These are phyloP conservation scores for Holcopasites calliopsidis DNA, from an alignment of 1,140 invertebrate species.

Conservation along the genomic window DNA sequence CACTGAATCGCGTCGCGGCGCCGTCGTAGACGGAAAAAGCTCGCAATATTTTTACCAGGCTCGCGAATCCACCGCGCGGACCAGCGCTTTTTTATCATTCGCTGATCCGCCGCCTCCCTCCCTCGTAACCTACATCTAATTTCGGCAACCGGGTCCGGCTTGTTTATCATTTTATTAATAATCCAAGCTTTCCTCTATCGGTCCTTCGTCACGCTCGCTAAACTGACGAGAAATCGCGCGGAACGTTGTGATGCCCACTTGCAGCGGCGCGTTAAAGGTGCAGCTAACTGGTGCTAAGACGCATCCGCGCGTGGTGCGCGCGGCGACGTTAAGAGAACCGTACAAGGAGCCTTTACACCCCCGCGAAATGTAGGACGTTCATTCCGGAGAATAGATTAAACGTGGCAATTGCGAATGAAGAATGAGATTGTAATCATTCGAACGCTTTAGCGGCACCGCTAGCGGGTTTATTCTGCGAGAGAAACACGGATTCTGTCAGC, in stretches of 20 bases:
- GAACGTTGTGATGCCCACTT: slow-evolving; percentile 9
- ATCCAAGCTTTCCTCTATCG: slow-evolving; percentile 16
- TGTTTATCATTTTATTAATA: slow-evolving; percentile 49
- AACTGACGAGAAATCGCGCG: slow-evolving; percentile 26
- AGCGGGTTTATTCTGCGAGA: too few relatives aligned
- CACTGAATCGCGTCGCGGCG: background rate
- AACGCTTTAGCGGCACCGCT: too few relatives aligned
- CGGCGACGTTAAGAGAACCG: slow-evolving; percentile 9
- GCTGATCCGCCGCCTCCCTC: background rate
- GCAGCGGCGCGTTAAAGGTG: background rate
- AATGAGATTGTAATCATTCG: too few relatives aligned
- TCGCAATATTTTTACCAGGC: background rate
- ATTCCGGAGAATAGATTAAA: too few relatives aligned
- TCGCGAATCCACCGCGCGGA: background rate
- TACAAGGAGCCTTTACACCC: background rate
- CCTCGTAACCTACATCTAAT: slow-evolving; percentile 25
- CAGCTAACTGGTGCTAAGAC: slow-evolving; percentile 12
- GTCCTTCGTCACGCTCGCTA: slow-evolving; percentile 33
- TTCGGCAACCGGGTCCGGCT: slow-evolving; percentile 21
- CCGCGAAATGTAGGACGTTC: too few relatives aligned
- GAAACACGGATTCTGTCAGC: too few relatives aligned
- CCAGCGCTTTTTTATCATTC: slow-evolving; percentile 4
- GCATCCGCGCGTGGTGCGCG: background rate
- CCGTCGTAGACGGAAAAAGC: background rate
- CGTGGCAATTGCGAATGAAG: too few relatives aligned